Evolutionary conservation across 2,113 vertebrate genomes (phyloP).

Genomic region (Chaetura pelagica): DNA sequence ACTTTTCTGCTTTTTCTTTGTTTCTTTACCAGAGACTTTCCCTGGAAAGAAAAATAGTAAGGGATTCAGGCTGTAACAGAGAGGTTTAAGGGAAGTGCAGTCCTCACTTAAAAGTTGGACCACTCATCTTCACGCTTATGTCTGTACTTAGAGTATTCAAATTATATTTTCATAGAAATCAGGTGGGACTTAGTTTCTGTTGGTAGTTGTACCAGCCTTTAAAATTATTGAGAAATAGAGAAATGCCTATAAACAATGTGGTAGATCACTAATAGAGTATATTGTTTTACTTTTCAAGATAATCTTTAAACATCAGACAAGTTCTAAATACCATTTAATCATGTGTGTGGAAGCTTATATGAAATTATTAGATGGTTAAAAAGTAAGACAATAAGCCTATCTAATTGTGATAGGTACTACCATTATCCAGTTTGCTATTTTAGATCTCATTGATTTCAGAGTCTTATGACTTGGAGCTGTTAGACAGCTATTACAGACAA

Average conservation of each 20-base stretch:
- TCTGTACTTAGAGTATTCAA: background rate
- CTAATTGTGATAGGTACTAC: background rate
- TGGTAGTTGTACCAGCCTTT: background rate
- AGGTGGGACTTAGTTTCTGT: background rate
- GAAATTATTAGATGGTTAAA: background rate
- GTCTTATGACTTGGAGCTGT: background rate
- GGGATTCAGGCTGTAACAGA: background rate
- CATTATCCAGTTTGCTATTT: background rate
- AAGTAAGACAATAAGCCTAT: background rate
- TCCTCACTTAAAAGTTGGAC: background rate
- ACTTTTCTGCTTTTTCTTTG: background rate
- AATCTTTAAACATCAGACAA: background rate
- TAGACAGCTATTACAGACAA: background rate
- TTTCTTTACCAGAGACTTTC: background rate
- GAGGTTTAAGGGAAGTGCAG: background rate
- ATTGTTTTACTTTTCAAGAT: background rate
- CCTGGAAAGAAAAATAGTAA: background rate
- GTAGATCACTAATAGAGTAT: background rate
- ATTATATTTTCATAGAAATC: background rate
- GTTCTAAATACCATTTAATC: background rate
- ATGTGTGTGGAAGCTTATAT: background rate
- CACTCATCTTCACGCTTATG: background rate
- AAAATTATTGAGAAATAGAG: background rate
- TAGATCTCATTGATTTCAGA: background rate
- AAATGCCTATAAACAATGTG: background rate